phyloP scores from a whole-genome alignment of 2,113 vertebrate genomes.

The Podarcis cretensis region DNA sequence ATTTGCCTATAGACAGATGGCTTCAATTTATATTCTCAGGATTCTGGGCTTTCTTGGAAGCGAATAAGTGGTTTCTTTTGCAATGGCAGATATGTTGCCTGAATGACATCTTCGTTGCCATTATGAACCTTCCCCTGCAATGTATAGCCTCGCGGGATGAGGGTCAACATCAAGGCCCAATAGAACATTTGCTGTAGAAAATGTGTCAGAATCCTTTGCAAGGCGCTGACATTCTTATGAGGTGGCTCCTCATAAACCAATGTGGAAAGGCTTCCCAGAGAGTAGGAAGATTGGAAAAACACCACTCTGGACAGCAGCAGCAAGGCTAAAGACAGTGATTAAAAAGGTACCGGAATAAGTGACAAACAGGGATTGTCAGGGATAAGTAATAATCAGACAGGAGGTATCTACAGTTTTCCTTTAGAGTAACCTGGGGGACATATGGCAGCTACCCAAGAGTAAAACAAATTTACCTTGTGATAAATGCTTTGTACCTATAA shows the following conservation, averaged over 20 bases:
- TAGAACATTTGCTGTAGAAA: background rate
- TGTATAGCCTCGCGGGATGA: background rate
- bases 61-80: background rate
- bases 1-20: background rate
- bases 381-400: background rate
- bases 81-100: background rate
- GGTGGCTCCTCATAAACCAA: background rate
- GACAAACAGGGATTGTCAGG: background rate
- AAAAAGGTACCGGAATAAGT: background rate
- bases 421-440: background rate
- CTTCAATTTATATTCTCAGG: background rate
- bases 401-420: background rate
- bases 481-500: conserved; percentile 22
- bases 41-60: background rate
- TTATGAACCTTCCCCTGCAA: background rate
- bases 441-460: conserved; percentile 4
- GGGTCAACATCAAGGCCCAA: background rate
- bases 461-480: conserved; percentile 19
- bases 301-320: background rate
- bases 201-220: background rate
- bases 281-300: background rate
- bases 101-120: background rate
- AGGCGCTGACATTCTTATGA: background rate
- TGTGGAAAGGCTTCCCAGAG: background rate
- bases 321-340: background rate